Percentiles rank a stretch among this genome's conserved stretches.
These are phyloP conservation scores for Myathropa florea DNA, from an alignment of 2,888 invertebrate species.

Conservation along the genomic window DNA sequence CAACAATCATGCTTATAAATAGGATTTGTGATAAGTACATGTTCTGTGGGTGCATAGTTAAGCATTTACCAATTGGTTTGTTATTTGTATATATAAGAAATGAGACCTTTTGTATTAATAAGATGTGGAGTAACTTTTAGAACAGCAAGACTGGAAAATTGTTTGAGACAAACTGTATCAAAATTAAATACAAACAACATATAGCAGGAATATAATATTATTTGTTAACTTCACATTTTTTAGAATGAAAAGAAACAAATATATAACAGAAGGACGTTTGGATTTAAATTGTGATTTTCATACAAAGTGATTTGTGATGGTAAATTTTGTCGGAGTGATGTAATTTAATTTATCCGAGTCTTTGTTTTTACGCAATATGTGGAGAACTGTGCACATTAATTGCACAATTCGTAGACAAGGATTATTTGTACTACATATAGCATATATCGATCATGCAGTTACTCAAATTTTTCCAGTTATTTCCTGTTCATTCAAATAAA, in stretches of 20 bases:
- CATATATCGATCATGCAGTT: not conserved
- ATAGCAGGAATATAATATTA: not conserved
- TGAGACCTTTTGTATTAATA: not conserved
- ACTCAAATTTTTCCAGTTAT: slow-evolving; percentile 12
- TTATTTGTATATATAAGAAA: not conserved
- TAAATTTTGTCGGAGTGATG: no score
- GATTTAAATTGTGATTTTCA: no score
- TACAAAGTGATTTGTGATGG: no score
- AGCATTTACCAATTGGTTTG: not conserved
- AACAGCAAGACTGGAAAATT: slow-evolving; percentile 12
- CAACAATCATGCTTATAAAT: not conserved
- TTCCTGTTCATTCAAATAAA: not conserved
- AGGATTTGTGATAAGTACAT: not conserved
- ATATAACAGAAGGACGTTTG: not conserved
- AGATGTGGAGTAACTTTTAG: not conserved
- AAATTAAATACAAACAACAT: not conserved
- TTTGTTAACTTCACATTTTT: no score
- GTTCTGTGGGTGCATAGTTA: not conserved
- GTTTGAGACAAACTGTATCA: not conserved
- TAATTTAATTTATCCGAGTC: not conserved
- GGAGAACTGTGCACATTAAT: not conserved
- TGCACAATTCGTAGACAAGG: not conserved
- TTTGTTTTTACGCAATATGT: not conserved
- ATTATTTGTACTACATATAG: not conserved
- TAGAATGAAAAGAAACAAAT: not conserved